A percentile compares a stretch with the other conserved stretches of the same genome.
Evolutionary conservation across 2,113 vertebrate genomes (phyloP).

Genomic region (Corythaeola cristata): DNA sequence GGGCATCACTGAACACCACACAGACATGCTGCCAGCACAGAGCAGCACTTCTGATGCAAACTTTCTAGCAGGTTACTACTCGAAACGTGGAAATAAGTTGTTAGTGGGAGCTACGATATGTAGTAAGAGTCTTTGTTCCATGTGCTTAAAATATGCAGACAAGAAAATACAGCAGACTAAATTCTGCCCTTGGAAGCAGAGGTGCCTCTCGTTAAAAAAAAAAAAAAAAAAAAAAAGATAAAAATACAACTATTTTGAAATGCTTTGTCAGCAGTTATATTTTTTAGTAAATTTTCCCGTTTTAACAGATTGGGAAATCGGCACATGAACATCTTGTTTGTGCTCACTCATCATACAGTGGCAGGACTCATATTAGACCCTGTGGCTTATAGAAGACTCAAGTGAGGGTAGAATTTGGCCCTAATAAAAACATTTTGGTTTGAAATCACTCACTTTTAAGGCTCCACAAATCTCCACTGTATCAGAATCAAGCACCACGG

Average conservation of each 20-base stretch:
- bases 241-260: not conserved
- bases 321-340: not conserved
- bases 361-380: not conserved
- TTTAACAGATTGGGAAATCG: not conserved
- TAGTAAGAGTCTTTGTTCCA: not conserved
- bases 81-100: not conserved
- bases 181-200: not conserved
- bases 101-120: not conserved
- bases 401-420: not conserved
- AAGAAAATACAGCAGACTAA: not conserved
- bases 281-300: not conserved
- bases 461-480: slow-evolving; percentile 88
- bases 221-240: not conserved
- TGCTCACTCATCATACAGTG: not conserved
- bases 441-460: slow-evolving; percentile 78
- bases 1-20: not conserved
- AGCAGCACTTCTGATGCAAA: rapidly evolving
- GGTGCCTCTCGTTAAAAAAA: not conserved
- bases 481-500: slow-evolving; percentile 80
- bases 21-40: not conserved
- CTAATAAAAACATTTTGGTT: not conserved
- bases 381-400: not conserved
- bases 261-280: not conserved
- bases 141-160: not conserved
- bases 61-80: not conserved